Percentiles rank a stretch among this genome's conserved stretches.
phyloP scores from a whole-genome alignment of 2,797 vertebrate genomes.

The Bryconaethiops microstoma region DNA sequence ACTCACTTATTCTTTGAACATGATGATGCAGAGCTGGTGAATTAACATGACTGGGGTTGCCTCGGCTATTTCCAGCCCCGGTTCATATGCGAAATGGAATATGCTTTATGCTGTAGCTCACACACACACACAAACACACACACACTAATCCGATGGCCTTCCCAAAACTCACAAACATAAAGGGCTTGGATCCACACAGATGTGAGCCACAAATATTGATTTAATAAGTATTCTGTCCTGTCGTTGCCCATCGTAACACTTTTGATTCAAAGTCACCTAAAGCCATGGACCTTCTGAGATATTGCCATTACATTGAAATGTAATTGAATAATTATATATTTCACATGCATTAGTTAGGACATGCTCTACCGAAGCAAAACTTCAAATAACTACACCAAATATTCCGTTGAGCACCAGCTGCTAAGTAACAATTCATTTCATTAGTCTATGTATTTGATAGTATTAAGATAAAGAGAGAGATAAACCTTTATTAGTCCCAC shows the following conservation, averaged over 20 bases:
- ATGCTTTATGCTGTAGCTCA: not conserved
- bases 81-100: not conserved
- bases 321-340: too few species aligned
- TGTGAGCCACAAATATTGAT: not conserved
- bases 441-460: too few species aligned
- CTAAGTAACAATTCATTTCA: too few species aligned
- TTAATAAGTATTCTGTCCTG: not conserved
- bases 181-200: not conserved
- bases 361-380: too few species aligned
- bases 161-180: not conserved
- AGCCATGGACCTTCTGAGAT: too few species aligned
- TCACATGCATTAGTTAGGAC: too few species aligned
- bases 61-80: not conserved
- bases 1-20: constrained; percentile 13
- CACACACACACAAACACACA: not conserved
- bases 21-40: constrained; percentile 3
- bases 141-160: not conserved
- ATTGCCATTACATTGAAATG: too few species aligned
- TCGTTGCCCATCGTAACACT: not conserved
- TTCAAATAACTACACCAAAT: too few species aligned
- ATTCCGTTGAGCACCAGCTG: too few species aligned
- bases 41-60: constrained; percentile 6
- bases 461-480: too few species aligned
- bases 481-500: too few species aligned
- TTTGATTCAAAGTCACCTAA: too few species aligned